Evolutionary conservation across 2,113 vertebrate species (phyloP), one percentile per base, ranked within the genome.

Genomic region (Dunckerocampus dactyliophorus): DNA sequence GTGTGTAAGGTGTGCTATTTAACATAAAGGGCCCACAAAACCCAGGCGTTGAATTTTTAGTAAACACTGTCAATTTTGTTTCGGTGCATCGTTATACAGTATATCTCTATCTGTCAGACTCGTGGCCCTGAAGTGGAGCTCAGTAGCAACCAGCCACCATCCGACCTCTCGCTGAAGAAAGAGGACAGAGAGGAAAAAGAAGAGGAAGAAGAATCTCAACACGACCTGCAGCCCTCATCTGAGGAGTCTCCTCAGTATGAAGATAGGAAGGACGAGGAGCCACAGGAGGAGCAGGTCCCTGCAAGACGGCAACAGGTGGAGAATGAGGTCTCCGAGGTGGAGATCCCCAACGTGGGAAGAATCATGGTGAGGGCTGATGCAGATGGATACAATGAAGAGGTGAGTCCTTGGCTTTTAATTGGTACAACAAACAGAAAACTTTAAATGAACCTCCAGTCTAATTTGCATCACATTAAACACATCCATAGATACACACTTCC

Each of bases 301-400:
- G 76, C 22, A 21, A 49, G 62, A 47, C 83, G 80, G 74, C 80
- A 80, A 64, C 91, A 77, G 12, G 58, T 77, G 21, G 88, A 90
- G 71, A 92, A 92, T 21, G 93, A 90, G 86, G 89, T 98, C 63
- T 95, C 94, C 1, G 96, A 97, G 73, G 94, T 98, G 69, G 95
- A 98, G 80, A 98, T 99, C 72, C 96, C 95, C 67, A 96, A 93
- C 59, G 96, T 99, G 86, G 97, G 97, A 70, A 91, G 90, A 88
- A 96, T 99, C 75, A 92, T 93, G 31, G 93, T 99, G 89, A 92
- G 93, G 65, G 89, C 94, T 0, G 95, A 95, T 73, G 92, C 93
- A 52, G 94, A 98, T 0, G 96, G 95, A 47, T 99, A 98, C 92
- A 93, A 99, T 5, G 97, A 99, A 83, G 96, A 99, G 94, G 96